Evolutionary conservation across 2,888 invertebrate species (phyloP).

Genomic region (Rhagophthalmus giganteus): DNA sequence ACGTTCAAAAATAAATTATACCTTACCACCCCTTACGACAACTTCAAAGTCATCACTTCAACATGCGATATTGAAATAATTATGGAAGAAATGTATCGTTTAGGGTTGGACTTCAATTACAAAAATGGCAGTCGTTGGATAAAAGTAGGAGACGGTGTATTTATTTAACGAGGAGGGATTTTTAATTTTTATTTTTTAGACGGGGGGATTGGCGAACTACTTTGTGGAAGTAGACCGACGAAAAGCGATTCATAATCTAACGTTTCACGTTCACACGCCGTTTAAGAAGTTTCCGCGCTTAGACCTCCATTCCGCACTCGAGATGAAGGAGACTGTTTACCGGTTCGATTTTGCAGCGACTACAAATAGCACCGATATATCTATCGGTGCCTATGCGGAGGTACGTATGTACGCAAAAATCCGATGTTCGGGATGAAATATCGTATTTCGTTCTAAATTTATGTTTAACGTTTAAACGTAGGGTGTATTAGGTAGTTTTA

Average conservation of each 20-base stretch:
- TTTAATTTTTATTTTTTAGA: conserved; percentile 43
- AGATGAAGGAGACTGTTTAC: conserved; percentile 58
- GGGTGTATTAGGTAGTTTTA: too few species aligned
- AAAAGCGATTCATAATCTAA: conserved; percentile 53
- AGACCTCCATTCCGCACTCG: conserved; percentile 54
- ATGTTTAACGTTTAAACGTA: too few species aligned
- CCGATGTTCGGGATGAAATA: too few species aligned
- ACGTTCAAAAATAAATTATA: conserved; percentile 62
- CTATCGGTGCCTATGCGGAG: conserved; percentile 60
- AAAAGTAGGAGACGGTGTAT: conserved; percentile 46
- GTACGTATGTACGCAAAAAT: too few species aligned
- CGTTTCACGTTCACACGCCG: conserved; percentile 61
- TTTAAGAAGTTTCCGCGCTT: conserved; percentile 58
- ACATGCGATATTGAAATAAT: conserved; percentile 57
- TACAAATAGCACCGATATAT: conserved; percentile 58
- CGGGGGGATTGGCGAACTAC: conserved; percentile 59
- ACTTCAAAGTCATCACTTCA: conserved; percentile 57
- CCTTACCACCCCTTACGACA: conserved; percentile 60
- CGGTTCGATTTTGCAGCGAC: conserved; percentile 58
- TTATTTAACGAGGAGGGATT: too few species aligned
- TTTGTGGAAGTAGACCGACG: conserved; percentile 51
- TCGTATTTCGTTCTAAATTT: too few species aligned
- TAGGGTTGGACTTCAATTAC: conserved; percentile 57
- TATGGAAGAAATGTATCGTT: conserved; percentile 55
- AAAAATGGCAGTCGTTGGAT: conserved; percentile 53